These are phyloP conservation scores for Cygnus buccinator DNA, from an alignment of 2,113 vertebrate species.

Conservation along the genomic window DNA sequence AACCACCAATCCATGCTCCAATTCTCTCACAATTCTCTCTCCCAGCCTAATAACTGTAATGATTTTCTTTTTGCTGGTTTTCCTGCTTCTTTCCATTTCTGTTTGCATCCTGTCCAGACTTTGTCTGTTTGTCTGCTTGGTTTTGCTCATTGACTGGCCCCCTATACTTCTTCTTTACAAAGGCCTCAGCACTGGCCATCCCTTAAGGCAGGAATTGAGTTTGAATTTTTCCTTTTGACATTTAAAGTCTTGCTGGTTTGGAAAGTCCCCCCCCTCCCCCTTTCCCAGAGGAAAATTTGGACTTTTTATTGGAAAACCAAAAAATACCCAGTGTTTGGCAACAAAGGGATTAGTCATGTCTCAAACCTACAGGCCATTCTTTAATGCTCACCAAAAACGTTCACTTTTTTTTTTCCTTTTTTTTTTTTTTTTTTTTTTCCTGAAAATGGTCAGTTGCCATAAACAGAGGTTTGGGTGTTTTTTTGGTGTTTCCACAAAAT, in stretches of 20 bases:
- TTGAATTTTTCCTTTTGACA: conserved; percentile 18
- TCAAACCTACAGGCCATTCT: conserved; percentile 38
- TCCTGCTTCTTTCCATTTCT: neutral
- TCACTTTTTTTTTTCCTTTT: neutral
- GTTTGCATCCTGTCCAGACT: neutral
- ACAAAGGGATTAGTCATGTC: conserved; percentile 25
- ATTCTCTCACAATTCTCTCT: neutral
- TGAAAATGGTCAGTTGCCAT: conserved; percentile 7
- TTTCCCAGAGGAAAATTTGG: conserved; percentile 3
- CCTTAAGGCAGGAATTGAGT: neutral
- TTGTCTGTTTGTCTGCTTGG: neutral
- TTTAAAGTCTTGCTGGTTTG: conserved; percentile 22
- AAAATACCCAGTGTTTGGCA: conserved; percentile 44
- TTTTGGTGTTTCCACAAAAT: conserved; percentile 40
- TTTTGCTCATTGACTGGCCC: neutral
- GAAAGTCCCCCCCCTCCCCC: neutral
- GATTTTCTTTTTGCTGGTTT: neutral
- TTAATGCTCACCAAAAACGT: conserved; percentile 37
- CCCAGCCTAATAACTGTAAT: neutral
- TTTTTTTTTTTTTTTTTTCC: neutral
- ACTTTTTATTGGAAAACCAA: conserved; percentile 45
- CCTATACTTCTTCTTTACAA: neutral
- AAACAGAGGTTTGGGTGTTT: neutral
- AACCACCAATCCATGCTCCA: neutral
- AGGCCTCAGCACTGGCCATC: neutral